A percentile compares a stretch with the other conserved stretches of the same genome.
These are phyloP conservation scores for Bovichtus diacanthus DNA, from an alignment of 2,797 vertebrate genomes.

Conservation along the genomic window DNA sequence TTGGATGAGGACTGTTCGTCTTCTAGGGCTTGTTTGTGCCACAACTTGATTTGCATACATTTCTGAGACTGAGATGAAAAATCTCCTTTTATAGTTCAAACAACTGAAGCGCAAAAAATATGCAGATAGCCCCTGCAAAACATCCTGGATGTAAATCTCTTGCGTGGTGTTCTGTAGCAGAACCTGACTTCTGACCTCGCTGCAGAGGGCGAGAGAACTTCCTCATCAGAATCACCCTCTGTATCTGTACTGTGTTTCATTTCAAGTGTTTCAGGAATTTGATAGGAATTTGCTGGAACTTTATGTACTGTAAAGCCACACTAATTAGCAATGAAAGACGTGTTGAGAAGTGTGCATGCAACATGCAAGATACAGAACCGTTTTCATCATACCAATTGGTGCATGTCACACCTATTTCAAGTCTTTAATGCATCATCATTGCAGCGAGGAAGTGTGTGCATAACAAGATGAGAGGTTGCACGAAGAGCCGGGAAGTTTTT, in stretches of 20 bases:
- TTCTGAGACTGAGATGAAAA: constrained; percentile 46
- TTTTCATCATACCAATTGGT: constrained; percentile 71
- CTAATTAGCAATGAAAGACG: constrained; percentile 61
- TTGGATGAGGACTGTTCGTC: constrained; percentile 63
- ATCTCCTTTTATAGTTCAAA: constrained; percentile 37
- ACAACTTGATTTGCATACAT: constrained; percentile 65
- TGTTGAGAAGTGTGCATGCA: constrained; percentile 34
- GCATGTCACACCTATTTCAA: constrained; percentile 65
- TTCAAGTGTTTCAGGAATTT: constrained; percentile 38
- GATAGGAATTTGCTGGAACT: constrained; percentile 25
- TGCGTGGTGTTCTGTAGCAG: constrained; percentile 7
- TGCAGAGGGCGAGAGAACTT: not conserved
- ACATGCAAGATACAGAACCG: constrained; percentile 51
- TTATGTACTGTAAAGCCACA: constrained; percentile 21
- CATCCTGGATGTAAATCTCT: constrained; percentile 17
- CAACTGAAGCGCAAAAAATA: constrained; percentile 59
- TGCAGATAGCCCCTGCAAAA: constrained; percentile 47
- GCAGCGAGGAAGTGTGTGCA: constrained; percentile 59
- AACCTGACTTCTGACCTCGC: constrained; percentile 25
- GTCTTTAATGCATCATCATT: constrained; percentile 72
- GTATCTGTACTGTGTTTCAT: constrained; percentile 23
- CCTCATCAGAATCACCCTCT: constrained; percentile 14
- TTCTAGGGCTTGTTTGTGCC: constrained; percentile 62
- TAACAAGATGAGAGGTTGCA: constrained; percentile 66
- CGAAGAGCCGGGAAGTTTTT: constrained; percentile 69